A percentile compares a stretch with the other conserved stretches of the same genome.
Conservation (phyloP, 2,888 invertebrate genomes). For the Cosmia trapezina region DNA sequence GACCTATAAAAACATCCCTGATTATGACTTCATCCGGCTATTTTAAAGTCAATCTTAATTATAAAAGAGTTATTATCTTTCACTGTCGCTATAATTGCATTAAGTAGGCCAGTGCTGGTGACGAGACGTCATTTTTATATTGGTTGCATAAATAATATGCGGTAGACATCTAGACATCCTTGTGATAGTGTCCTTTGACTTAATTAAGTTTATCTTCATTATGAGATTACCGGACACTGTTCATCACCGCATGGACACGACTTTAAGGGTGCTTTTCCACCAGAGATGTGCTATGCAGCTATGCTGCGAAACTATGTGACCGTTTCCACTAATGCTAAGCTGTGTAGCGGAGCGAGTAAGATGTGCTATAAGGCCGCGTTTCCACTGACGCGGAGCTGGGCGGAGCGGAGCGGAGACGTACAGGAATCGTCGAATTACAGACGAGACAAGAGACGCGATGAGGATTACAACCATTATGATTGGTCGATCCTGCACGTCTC, state of each 20-base stretch:
- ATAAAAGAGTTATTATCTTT: conserved; percentile 31
- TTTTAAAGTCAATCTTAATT: conserved; percentile 26
- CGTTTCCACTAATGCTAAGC: no score
- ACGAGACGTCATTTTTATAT: conserved; percentile 46
- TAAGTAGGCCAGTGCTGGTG: conserved; percentile 50
- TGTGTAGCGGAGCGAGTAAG: no score
- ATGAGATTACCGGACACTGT: conserved; percentile 4
- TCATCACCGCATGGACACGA: background rate
- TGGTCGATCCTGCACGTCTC: no score
- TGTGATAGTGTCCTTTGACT: conserved; percentile 51
- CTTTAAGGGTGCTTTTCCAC: background rate
- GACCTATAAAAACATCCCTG: conserved; percentile 1
- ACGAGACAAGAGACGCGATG: no score
- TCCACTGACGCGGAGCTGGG: no score
- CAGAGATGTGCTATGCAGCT: no score
- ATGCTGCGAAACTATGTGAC: no score
- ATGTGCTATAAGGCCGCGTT: no score
- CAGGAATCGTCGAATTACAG: no score
- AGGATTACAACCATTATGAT: no score
- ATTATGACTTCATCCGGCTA: conserved; percentile 2
- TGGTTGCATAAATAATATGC: conserved; percentile 47
- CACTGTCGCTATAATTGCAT: conserved; percentile 16
- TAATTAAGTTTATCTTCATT: conserved; percentile 28
- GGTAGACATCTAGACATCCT: conserved; percentile 44
- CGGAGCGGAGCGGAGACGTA: no score